Percentiles rank a stretch among this genome's conserved stretches.
These are phyloP conservation scores for Diarsia mendica DNA, from an alignment of 2,888 invertebrate genomes.

Conservation along the genomic window DNA sequence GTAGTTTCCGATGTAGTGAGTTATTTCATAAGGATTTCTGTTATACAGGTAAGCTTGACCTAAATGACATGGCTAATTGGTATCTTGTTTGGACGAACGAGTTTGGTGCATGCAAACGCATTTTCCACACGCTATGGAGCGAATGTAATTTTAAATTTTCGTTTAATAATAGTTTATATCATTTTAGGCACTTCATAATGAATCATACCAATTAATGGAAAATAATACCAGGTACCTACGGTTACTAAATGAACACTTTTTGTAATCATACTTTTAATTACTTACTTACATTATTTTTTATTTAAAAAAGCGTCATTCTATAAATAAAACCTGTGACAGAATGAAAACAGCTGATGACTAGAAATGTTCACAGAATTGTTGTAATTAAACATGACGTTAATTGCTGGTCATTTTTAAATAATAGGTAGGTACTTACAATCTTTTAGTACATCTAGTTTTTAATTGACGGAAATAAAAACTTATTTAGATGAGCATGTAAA, in stretches of 20 bases:
- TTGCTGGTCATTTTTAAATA: too few relatives aligned
- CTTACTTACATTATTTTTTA: not conserved
- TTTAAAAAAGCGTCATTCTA: not conserved
- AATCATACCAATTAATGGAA: not conserved
- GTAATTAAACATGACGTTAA: too few relatives aligned
- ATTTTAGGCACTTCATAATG: not conserved
- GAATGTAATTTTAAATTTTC: not conserved
- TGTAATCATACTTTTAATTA: not conserved
- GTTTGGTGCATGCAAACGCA: constrained; percentile 20
- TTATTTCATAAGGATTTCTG: constrained; percentile 68
- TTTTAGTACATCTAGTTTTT: too few relatives aligned
- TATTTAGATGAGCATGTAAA: too few relatives aligned
- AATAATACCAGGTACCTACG: not conserved
- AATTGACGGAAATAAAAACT: too few relatives aligned
- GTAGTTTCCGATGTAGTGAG: constrained; percentile 59
- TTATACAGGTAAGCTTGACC: constrained; percentile 73
- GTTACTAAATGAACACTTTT: not conserved
- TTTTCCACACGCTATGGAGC: not conserved
- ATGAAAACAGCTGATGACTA: constrained; percentile 4
- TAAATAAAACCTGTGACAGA: constrained; percentile 15
- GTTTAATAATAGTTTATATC: not conserved
- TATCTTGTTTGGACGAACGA: constrained; percentile 5
- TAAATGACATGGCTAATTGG: not conserved
- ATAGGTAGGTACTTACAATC: too few relatives aligned
- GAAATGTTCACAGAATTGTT: too few relatives aligned